Evolutionary conservation across 2,113 vertebrate species (phyloP).

Genomic region (Menura novaehollandiae): DNA sequence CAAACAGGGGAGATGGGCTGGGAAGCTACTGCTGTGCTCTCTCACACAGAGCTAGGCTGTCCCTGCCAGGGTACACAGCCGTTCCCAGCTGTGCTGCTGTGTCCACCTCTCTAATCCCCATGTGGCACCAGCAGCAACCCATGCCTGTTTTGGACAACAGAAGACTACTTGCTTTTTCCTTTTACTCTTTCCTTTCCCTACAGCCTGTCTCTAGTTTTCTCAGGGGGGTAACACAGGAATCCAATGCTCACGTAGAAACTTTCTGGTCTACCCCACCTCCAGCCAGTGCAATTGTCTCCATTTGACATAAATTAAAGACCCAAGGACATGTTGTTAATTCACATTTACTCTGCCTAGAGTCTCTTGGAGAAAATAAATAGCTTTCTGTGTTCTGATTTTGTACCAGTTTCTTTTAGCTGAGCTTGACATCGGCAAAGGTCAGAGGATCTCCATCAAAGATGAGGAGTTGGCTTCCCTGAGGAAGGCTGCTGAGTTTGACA

Average conservation of each 20-base stretch:
- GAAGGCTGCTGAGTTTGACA: conserved; percentile 74
- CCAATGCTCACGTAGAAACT: neutral
- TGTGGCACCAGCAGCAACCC: neutral
- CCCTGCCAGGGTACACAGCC: neutral
- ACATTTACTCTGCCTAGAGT: neutral
- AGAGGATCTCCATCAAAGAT: conserved; percentile 79
- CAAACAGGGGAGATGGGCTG: neutral
- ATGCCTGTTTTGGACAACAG: neutral
- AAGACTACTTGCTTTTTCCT: neutral
- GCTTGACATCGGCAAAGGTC: conserved; percentile 71
- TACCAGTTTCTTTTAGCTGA: conserved; percentile 83
- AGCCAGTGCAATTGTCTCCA: neutral
- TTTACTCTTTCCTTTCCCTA: neutral
- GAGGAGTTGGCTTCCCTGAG: conserved; percentile 83
- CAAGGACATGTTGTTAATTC: neutral
- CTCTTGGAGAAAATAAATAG: conserved; percentile 4
- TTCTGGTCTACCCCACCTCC: neutral
- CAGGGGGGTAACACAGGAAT: neutral
- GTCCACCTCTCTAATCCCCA: neutral
- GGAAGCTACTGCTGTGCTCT: neutral
- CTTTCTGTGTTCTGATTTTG: conserved; percentile 46
- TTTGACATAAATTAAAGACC: neutral
- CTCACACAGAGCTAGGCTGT: neutral
- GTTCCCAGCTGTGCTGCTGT: neutral
- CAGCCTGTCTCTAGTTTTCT: neutral